Evolutionary conservation across 2,113 vertebrate genomes (phyloP).

Genomic region (Emydura subglobosa): DNA sequence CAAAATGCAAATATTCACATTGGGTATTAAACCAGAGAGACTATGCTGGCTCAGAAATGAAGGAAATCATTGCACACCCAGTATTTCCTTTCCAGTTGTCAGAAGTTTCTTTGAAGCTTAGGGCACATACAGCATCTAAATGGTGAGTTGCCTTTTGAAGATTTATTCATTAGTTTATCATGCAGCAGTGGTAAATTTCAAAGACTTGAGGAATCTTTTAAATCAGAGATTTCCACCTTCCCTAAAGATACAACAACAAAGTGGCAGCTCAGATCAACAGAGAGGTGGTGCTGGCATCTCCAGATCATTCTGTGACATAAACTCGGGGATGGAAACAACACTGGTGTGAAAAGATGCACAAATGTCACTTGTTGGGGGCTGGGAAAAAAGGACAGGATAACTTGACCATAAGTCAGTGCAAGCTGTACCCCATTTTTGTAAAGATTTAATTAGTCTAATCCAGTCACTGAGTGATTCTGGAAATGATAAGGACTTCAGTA

Average conservation of each 20-base stretch:
- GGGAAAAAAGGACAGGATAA: not conserved
- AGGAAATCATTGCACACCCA: not conserved
- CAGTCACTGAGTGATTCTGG: not conserved
- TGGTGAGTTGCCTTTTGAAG: not conserved
- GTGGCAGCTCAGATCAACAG: not conserved
- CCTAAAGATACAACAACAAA: not conserved
- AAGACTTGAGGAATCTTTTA: not conserved
- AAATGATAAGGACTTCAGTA: not conserved
- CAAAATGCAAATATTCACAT: accelerated
- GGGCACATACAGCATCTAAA: not conserved
- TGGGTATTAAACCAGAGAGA: not conserved
- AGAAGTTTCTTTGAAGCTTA: not conserved
- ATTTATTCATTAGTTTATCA: not conserved
- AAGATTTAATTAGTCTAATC: not conserved
- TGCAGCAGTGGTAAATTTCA: not conserved
- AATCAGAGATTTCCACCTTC: not conserved
- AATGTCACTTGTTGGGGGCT: accelerated
- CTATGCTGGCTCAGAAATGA: accelerated
- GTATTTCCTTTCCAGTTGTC: accelerated
- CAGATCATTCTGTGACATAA: not conserved
- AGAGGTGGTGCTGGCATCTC: not conserved
- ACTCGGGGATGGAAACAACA: not conserved
- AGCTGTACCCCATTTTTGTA: not conserved
- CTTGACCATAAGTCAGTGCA: not conserved
- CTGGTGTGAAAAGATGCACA: not conserved